phyloP scores from a whole-genome alignment of 2,888 invertebrate species.

The Laspeyria flexula region DNA sequence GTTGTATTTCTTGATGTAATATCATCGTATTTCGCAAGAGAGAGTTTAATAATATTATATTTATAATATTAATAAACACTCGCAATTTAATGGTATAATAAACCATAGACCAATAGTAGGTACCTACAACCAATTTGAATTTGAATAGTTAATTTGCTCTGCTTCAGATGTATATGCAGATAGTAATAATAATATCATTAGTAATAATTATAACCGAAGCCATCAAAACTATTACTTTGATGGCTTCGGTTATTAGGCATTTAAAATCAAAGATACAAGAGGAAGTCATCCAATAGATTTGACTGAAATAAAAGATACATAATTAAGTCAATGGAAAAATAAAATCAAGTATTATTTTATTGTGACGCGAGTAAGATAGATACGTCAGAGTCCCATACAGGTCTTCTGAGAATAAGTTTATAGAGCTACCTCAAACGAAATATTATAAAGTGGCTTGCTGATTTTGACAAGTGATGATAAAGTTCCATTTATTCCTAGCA shows the following conservation, averaged over 20 bases:
- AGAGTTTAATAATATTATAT: no score
- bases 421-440: constrained; percentile 1
- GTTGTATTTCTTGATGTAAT: neutral
- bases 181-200: no score
- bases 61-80: no score
- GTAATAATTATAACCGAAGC: no score
- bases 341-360: neutral
- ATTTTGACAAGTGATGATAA: constrained; percentile 49
- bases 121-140: no score
- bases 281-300: neutral
- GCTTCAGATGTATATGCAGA: no score
- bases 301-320: neutral
- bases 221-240: no score
- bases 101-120: no score
- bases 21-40: neutral
- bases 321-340: neutral
- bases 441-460: constrained; percentile 27
- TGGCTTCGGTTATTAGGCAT: no score
- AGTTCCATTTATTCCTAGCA: constrained; percentile 39
- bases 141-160: no score
- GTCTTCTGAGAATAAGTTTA: neutral
- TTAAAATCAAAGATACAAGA: neutral
- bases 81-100: no score
- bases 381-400: neutral
- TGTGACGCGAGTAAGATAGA: neutral